These are phyloP conservation scores for Falco biarmicus DNA, from an alignment of 2,797 vertebrate species.

Conservation along the genomic window DNA sequence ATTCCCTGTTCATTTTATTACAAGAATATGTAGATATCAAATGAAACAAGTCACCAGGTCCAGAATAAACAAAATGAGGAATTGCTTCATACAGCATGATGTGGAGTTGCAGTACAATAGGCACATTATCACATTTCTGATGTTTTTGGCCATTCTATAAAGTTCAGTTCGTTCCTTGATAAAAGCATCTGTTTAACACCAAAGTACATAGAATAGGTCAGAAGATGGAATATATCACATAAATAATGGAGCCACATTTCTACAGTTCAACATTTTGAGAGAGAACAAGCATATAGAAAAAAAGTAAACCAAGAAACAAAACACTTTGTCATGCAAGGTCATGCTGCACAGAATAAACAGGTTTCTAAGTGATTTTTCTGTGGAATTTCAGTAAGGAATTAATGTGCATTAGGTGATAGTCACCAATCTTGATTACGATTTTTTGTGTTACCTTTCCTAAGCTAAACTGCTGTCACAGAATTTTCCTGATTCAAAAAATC, in stretches of 20 bases:
- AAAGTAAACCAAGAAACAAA: slow-evolving; percentile 3
- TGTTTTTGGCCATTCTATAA: background rate
- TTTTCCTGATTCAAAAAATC: background rate
- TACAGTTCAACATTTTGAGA: background rate
- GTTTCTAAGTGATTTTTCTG: background rate
- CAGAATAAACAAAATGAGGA: background rate
- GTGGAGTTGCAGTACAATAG: background rate
- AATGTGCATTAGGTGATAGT: background rate
- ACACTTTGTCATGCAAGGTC: background rate
- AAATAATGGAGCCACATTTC: background rate
- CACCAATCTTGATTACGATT: background rate
- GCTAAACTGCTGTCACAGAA: background rate
- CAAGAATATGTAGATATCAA: background rate
- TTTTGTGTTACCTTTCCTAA: background rate
- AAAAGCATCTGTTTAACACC: background rate
- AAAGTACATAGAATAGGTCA: background rate
- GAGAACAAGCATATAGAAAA: background rate
- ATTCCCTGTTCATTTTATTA: background rate
- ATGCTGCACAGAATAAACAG: background rate
- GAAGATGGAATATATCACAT: background rate
- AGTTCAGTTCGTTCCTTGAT: background rate
- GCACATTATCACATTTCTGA: background rate
- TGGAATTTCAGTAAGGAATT: background rate
- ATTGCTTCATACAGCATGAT: background rate
- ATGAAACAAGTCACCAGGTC: background rate